A percentile compares a stretch with the other conserved stretches of the same genome.
Evolutionary conservation across 2,113 vertebrate species (phyloP).

Genomic region (Gopherus flavomarginatus): DNA sequence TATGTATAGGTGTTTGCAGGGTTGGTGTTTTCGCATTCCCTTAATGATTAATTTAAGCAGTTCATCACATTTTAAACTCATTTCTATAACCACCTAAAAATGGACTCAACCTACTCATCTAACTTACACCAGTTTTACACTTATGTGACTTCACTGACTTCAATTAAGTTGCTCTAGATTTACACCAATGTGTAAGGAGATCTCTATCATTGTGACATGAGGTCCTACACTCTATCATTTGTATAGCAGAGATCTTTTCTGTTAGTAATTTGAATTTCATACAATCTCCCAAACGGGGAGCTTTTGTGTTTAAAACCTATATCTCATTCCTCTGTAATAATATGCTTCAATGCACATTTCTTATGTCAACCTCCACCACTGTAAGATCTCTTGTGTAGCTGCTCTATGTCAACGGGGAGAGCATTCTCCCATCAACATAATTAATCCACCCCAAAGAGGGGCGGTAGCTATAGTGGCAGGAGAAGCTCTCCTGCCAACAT

Average conservation of each 20-base stretch:
- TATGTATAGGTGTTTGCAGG: neutral
- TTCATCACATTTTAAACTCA: neutral
- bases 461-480: too few relatives aligned
- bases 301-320: neutral
- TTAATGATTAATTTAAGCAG: neutral
- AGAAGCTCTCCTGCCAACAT: too few relatives aligned
- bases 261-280: rapidly evolving
- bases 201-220: neutral
- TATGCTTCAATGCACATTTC: neutral
- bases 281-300: neutral
- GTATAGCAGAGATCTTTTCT: neutral
- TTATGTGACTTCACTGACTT: neutral
- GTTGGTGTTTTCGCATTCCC: neutral
- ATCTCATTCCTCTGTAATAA: neutral
- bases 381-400: too few relatives aligned
- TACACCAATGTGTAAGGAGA: neutral
- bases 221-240: neutral
- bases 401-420: too few relatives aligned
- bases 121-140: neutral
- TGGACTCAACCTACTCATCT: neutral
- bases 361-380: neutral
- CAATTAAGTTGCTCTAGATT: neutral
- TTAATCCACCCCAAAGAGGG: too few relatives aligned
- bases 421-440: too few relatives aligned
- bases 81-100: neutral